phyloP scores from a whole-genome alignment of 1,140 invertebrate genomes.

The Grapholita molesta region DNA sequence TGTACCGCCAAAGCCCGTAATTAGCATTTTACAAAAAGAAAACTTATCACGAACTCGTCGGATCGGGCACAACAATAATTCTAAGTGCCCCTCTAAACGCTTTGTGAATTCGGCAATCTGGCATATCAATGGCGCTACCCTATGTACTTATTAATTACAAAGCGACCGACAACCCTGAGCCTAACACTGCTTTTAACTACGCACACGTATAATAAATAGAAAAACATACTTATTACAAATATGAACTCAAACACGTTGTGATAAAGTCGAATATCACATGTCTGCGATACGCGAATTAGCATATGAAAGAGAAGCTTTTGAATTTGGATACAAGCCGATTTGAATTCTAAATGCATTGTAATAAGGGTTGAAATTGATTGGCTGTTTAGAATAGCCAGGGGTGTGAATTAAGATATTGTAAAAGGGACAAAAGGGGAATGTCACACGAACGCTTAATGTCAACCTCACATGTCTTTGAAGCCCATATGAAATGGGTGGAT shows the following conservation, averaged over 20 bases:
- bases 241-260: slow-evolving; percentile 7
- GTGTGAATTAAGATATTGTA: slow-evolving; percentile 73
- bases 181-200: slow-evolving; percentile 56
- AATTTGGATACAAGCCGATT: slow-evolving; percentile 17
- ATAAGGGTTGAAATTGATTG: slow-evolving; percentile 26
- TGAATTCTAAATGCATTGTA: slow-evolving; percentile 18
- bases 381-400: slow-evolving; percentile 40
- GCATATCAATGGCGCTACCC: slow-evolving; percentile 61
- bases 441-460: slow-evolving; percentile 67
- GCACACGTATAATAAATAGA: slow-evolving; percentile 47
- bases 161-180: slow-evolving; percentile 49
- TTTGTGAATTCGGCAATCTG: slow-evolving; percentile 44
- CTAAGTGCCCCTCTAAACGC: slow-evolving; percentile 13
- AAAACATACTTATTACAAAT: slow-evolving; percentile 14
- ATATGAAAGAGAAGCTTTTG: slow-evolving; percentile 41
- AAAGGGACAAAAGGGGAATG: slow-evolving; percentile 61
- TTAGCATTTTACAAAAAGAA: not conserved
- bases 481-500: slow-evolving; percentile 21
- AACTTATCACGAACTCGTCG: not conserved
- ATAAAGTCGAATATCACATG: slow-evolving; percentile 32
- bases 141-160: slow-evolving; percentile 69
- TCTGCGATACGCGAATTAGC: slow-evolving; percentile 35
- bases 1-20: not conserved
- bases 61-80: not conserved
- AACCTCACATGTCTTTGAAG: slow-evolving; percentile 65